These are phyloP conservation scores for Autographa pulchrina DNA, from an alignment of 2,888 invertebrate species.

Conservation along the genomic window DNA sequence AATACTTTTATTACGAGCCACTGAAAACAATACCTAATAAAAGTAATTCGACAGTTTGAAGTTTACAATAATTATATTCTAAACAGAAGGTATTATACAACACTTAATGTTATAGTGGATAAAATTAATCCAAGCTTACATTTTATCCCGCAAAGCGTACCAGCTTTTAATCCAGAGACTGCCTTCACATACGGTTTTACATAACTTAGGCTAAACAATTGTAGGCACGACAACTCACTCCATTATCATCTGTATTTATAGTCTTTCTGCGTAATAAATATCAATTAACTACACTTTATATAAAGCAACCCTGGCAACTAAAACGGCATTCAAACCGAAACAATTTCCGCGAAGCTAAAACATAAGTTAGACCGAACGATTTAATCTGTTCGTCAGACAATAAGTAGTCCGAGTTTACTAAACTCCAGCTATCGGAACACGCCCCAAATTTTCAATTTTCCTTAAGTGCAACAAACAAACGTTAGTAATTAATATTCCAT, in stretches of 20 bases:
- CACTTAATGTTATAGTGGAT: neutral
- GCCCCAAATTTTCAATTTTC: constrained; percentile 34
- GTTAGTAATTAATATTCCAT: constrained; percentile 36
- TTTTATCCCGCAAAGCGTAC: neutral
- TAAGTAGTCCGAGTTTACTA: constrained; percentile 21
- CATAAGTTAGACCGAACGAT: constrained; percentile 1
- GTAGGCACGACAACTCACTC: neutral
- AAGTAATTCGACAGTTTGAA: neutral
- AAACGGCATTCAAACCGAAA: neutral
- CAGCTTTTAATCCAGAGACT: constrained; percentile 1
- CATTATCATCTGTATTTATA: constrained; percentile 1
- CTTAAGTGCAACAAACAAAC: constrained; percentile 43
- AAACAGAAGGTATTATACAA: neutral
- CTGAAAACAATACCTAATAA: neutral
- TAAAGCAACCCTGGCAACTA: neutral
- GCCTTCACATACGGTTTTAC: neutral
- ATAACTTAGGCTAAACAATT: neutral
- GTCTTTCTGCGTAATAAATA: neutral
- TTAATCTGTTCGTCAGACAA: neutral
- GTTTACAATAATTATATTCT: neutral
- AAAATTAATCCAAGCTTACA: neutral
- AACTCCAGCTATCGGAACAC: constrained; percentile 30
- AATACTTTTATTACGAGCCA: neutral
- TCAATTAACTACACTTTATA: neutral
- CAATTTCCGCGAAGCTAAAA: neutral